Percentiles rank a stretch among this genome's conserved stretches.
Evolutionary conservation across 2,113 vertebrate species (phyloP).

Genomic region (Prietella phreatophila): DNA sequence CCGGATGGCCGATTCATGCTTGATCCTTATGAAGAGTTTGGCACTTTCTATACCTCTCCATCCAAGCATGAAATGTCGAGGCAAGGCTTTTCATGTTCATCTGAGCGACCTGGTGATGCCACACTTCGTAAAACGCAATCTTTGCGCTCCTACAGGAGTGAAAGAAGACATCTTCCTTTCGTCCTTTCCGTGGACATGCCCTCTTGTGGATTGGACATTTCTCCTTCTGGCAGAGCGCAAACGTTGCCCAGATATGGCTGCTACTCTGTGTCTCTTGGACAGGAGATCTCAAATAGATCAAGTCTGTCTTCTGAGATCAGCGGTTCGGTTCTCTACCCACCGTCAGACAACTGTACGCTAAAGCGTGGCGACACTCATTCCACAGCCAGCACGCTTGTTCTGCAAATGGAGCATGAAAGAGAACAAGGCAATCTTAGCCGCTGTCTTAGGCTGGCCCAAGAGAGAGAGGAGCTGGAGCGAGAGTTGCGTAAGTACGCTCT

Average conservation of each 20-base stretch:
- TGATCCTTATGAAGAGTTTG: slow-evolving; percentile 54
- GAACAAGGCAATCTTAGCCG: slow-evolving; percentile 73
- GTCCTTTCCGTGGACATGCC: slow-evolving; percentile 74
- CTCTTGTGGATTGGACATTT: slow-evolving; percentile 45
- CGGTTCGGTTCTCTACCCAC: slow-evolving; percentile 45
- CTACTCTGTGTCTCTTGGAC: slow-evolving; percentile 41
- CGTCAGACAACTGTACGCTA: slow-evolving; percentile 54
- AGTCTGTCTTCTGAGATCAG: slow-evolving; percentile 61
- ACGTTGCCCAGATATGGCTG: slow-evolving; percentile 27
- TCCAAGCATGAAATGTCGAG: slow-evolving; percentile 47
- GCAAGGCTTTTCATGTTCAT: slow-evolving; percentile 37
- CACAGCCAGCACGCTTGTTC: slow-evolving; percentile 68
- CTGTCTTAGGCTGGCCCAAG: slow-evolving; percentile 71
- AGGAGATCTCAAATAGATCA: slow-evolving; percentile 36
- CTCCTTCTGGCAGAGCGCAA: slow-evolving; percentile 24
- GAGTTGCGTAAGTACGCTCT: slow-evolving; percentile 65
- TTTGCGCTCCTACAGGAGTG: slow-evolving; percentile 57
- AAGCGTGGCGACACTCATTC: slow-evolving; percentile 53
- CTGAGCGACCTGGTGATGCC: not conserved
- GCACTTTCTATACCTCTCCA: slow-evolving; percentile 14
- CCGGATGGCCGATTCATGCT: slow-evolving; percentile 85
- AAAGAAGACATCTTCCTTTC: slow-evolving; percentile 60
- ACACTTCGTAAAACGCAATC: slow-evolving; percentile 63
- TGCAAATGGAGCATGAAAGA: slow-evolving; percentile 78
- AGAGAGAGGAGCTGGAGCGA: slow-evolving; percentile 71